Evolutionary conservation across 2,888 invertebrate species (phyloP), one percentile per base, ranked within the genome.

Genomic region (Bruchidius siliquastri): DNA sequence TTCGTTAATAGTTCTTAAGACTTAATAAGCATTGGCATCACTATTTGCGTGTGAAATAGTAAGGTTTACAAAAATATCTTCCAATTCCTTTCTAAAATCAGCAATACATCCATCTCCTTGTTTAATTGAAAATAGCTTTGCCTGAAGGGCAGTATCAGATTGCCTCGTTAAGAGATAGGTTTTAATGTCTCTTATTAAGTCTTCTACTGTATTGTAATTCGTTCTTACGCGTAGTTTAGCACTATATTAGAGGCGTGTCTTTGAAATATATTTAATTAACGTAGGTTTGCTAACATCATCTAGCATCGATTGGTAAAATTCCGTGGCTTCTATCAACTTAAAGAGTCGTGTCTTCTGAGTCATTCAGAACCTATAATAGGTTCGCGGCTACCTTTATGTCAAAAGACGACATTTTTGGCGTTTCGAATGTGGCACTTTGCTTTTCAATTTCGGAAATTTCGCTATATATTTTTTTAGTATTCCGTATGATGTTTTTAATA

Each of bases 291-390:
- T 76, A 1, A 71, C 72, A 26, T 69, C 71, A 73, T 79, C 73
- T 70, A 79, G 69, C n/a, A 78, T 68, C 1, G 13, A 68, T 49
- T 76, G 72, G 68, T 80, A 78, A 71, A 78, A 77, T 32, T 76
- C 74, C 49, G 76, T 80, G 20, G 77, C 74, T 76, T 80, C 79
- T 71, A 79, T 79, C 21, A 80, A 68, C 30, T 78, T 78, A 70
- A n/a, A 77, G 77, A 10, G 76, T 76, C 20, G 68, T 71, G n/a
- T 72, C 69, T 71, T 80, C 80, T 10, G 73, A 68, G 32, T 71
- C 76, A 72, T 79, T 67, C 74, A 76, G 76, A 67, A 74, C 21
- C 20, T 78, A 79, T 21, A 79, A 70, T 68, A 78, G 73, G 67
- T 49, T 68, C 68, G 76, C 67, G 21, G 79, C 80, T 13, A 74